Base-by-base conservation (phyloP, 2,888 invertebrate genomes). In the Diadromus collaris region DNA sequence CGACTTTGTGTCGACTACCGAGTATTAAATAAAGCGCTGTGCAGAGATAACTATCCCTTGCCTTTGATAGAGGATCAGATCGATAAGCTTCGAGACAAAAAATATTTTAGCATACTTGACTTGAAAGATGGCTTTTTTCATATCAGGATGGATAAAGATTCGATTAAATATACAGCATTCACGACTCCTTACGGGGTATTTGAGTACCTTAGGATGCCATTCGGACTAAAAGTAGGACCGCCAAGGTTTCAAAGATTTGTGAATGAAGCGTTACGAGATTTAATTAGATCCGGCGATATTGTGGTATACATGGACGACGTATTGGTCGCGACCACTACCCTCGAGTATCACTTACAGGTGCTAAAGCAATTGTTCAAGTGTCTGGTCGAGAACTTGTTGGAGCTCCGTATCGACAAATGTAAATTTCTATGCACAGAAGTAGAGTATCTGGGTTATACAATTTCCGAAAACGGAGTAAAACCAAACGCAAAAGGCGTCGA, bases 381-480 rank as follows among this genome's bases (percentile, higher is more conserved):
- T 19, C 48, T 78, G 46, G 68, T 63, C 34, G 64, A 76, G 13
- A 80, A 79, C 60, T 48, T 69, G 24, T 69, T 82, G 13, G 70
- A 78, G 60, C 64, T 83, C 21, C 75, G 77, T 44, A 19, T 79
- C 58, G 79, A 82, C 41, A 78, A 85, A 71, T 85, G 84, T 61
- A 68, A 68, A 10, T 83, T 86, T 61, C 65, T 86, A 2, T 29
- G 70, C 34, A 80, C 73, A 24, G 67, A 81, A 27, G 80, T 85
- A 60, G 77, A 79, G 6, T 86, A 80, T 77, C 72, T 86, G 61
- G 85, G 86, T 6, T 86, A 87, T 41, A 9, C n/a, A 0, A 70
- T 87, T 32, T 70, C 80, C 2, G 63, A 69, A 16, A 54, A 79
- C 0, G 84, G 85, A 7, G 80, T 86, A 24, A 54, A 61, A 5